Base-by-base conservation (phyloP, 2,888 invertebrate species). In the Iphiclides podalirius region DNA sequence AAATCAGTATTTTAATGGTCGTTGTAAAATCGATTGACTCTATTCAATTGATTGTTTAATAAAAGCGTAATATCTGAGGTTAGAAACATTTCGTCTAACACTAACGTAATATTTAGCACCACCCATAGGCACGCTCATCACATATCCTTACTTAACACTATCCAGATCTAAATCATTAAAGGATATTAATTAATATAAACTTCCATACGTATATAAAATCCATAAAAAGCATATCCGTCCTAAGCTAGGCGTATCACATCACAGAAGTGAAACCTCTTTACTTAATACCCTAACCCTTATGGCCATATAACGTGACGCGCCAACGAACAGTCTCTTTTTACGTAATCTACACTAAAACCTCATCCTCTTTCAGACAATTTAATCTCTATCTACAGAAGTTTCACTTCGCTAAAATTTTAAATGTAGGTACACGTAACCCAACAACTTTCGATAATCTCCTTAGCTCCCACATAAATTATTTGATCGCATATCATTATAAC, bases 31-130 rank as follows among this genome's bases (percentile, higher is more conserved):
- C n/a, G n/a, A n/a, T n/a, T n/a, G n/a, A n/a, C n/a, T n/a, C n/a
- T n/a, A n/a, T n/a, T n/a, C n/a, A n/a, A n/a, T n/a, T n/a, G n/a
- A n/a, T n/a, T n/a, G n/a, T n/a, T n/a, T n/a, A n/a, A n/a, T n/a
- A n/a, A n/a, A n/a, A n/a, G n/a, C n/a, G n/a, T n/a, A n/a, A n/a
- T n/a, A n/a, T n/a, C n/a, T n/a, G n/a, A n/a, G n/a, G n/a, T n/a
- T n/a, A n/a, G n/a, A n/a, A n/a, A n/a, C n/a, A n/a, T n/a, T n/a
- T n/a, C n/a, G n/a, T n/a, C n/a, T n/a, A n/a, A n/a, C n/a, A n/a
- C n/a, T 59, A 53, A 38, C 42, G 45, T 55, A 48, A 41, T 53
- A 58, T 52, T 52, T 66, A 68, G 65, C 67, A 64, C 69, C 66
- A 59, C 52, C 56, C 52, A 39, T 49, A 59, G 58, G 57, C 59